phyloP scores from a whole-genome alignment of 1,140 invertebrate species.

The Homarus americanus region DNA sequence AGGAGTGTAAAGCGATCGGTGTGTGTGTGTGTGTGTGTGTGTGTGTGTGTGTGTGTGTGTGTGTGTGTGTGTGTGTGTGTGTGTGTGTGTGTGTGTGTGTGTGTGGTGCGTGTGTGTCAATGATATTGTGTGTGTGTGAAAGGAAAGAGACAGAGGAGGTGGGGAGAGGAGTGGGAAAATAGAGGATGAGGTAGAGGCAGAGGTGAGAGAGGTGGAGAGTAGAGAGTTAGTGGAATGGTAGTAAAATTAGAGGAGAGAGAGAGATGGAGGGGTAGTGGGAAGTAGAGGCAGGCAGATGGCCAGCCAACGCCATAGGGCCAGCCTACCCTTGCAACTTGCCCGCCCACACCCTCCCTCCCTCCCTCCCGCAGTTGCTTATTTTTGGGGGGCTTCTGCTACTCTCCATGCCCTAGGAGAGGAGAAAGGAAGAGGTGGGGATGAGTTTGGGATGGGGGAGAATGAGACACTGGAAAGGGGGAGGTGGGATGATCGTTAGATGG shows the following conservation, averaged over 20 bases:
- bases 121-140: too few species aligned
- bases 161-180: not conserved
- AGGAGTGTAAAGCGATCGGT: too few species aligned
- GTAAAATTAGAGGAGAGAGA: not conserved
- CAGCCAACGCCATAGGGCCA: too few species aligned
- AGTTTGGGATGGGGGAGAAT: not conserved
- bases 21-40: too few species aligned
- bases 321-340: too few species aligned
- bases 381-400: too few species aligned
- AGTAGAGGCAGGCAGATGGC: not conserved
- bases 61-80: conserved; percentile 13
- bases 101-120: conserved; percentile 11
- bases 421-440: too few species aligned
- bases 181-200: not conserved
- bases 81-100: conserved; percentile 17
- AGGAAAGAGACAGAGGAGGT: too few species aligned
- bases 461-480: not conserved
- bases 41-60: too few species aligned
- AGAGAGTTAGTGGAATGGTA: not conserved
- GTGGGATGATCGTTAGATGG: not conserved
- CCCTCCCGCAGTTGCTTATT: too few species aligned
- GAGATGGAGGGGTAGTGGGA: not conserved
- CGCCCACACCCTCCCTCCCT: too few species aligned
- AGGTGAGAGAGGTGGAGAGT: not conserved
- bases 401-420: too few species aligned